Conservation (phyloP, 2,113 vertebrate species). For the Nibea albiflora region DNA sequence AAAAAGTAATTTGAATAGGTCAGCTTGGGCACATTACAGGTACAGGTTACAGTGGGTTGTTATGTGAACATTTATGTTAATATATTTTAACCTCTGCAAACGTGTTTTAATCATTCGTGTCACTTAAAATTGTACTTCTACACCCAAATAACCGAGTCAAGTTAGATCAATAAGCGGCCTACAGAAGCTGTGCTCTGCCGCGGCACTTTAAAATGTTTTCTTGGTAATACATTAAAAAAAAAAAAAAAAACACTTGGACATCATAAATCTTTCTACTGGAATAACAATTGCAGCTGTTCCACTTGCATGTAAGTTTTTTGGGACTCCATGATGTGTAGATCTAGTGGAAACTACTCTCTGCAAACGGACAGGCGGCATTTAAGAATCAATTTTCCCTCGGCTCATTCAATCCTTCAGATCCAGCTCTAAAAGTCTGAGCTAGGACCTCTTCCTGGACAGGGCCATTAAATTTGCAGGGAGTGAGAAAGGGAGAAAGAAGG, state of each 20-base stretch:
- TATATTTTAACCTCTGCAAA: neutral
- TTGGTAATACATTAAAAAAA: neutral
- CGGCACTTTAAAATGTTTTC: neutral
- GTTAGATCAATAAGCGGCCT: neutral
- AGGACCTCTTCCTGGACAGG: constrained; percentile 50
- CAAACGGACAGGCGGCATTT: neutral
- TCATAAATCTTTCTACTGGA: neutral
- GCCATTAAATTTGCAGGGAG: constrained; percentile 48
- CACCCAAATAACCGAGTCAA: neutral
- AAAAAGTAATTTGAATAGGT: neutral
- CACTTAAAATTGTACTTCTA: neutral
- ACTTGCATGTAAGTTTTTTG: neutral
- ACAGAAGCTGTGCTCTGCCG: constrained; percentile 3
- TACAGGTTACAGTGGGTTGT: no score
- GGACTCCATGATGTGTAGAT: neutral
- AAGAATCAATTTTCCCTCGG: constrained; percentile 12
- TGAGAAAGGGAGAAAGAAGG: constrained; percentile 62
- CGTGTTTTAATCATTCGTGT: neutral
- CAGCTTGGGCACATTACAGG: neutral
- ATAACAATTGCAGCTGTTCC: neutral
- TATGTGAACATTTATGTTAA: neutral
- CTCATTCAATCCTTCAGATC: constrained; percentile 32
- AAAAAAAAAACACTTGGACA: neutral
- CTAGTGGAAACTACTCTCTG: neutral
- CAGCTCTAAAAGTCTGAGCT: constrained; percentile 40